Conservation (phyloP, 1,140 invertebrate genomes). For the Euura lappo region DNA sequence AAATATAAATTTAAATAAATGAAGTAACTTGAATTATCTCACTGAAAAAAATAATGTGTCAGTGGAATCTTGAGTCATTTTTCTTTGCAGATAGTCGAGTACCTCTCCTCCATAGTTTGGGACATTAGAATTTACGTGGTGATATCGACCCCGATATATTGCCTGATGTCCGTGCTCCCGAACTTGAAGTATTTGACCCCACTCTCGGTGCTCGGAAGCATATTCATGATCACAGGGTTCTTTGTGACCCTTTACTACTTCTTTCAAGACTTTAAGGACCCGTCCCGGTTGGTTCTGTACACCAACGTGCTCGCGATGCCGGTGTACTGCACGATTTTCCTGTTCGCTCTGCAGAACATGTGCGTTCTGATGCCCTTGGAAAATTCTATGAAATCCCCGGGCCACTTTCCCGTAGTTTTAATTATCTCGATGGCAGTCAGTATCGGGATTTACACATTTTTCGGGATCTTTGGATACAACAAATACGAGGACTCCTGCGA, state of each 20-base stretch:
- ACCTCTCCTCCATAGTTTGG: slow-evolving; percentile 20
- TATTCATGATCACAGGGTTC: slow-evolving; percentile 50
- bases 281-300: slow-evolving; percentile 26
- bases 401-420: slow-evolving; percentile 57
- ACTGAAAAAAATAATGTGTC: no score
- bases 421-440: slow-evolving; percentile 59
- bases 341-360: slow-evolving; percentile 67
- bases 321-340: slow-evolving; percentile 61
- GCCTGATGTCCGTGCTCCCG: slow-evolving; percentile 52
- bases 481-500: slow-evolving; percentile 58
- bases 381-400: slow-evolving; percentile 62
- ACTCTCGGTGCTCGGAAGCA: slow-evolving; percentile 65
- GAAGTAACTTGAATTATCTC: no score
- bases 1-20: no score
- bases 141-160: slow-evolving; percentile 52
- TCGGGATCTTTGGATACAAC: slow-evolving; percentile 67
- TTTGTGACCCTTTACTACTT: slow-evolving; percentile 58
- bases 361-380: slow-evolving; percentile 62
- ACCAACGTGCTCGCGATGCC: slow-evolving; percentile 27
- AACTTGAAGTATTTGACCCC: slow-evolving; percentile 66
- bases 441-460: slow-evolving; percentile 53
- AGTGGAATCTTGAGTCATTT: no score
- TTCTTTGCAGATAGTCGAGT: slow-evolving; percentile 41
- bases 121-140: slow-evolving; percentile 38
- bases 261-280: slow-evolving; percentile 44